These are phyloP conservation scores for Aphaenogaster rudis DNA, from an alignment of 1,140 invertebrate genomes.

Conservation along the genomic window DNA sequence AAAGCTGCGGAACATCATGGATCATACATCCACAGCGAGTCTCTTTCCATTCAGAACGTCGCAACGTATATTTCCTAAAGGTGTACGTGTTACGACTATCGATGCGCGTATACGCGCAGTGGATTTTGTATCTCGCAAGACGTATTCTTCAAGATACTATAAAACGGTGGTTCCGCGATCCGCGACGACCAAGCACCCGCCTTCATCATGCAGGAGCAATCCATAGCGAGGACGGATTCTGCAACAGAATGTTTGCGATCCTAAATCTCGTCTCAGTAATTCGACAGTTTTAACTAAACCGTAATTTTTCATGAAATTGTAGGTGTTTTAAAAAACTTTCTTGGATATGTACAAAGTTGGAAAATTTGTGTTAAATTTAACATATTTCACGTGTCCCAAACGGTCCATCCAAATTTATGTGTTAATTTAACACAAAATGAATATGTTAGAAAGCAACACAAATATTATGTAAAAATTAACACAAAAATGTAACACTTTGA, in stretches of 20 bases:
- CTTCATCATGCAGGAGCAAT: constrained; percentile 83
- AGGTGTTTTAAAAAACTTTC: background rate
- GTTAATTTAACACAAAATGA: no score
- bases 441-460: no score
- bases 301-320: background rate
- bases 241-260: constrained; percentile 13
- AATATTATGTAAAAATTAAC: no score
- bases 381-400: no score
- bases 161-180: constrained; percentile 79
- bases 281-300: background rate
- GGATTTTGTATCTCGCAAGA: constrained; percentile 82
- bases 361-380: no score
- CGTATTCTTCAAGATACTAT: constrained; percentile 77
- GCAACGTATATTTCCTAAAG: background rate
- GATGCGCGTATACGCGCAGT: constrained; percentile 74
- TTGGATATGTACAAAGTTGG: background rate
- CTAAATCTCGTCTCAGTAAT: background rate
- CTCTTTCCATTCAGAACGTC: background rate
- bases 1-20: background rate
- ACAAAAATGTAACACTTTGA: no score
- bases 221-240: constrained; percentile 78
- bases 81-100: constrained; percentile 24
- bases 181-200: constrained; percentile 76
- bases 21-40: background rate
- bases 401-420: no score